A percentile compares a stretch with the other conserved stretches of the same genome.
Evolutionary conservation across 2,113 vertebrate species (phyloP).

Genomic region (Eulemur macaco): DNA sequence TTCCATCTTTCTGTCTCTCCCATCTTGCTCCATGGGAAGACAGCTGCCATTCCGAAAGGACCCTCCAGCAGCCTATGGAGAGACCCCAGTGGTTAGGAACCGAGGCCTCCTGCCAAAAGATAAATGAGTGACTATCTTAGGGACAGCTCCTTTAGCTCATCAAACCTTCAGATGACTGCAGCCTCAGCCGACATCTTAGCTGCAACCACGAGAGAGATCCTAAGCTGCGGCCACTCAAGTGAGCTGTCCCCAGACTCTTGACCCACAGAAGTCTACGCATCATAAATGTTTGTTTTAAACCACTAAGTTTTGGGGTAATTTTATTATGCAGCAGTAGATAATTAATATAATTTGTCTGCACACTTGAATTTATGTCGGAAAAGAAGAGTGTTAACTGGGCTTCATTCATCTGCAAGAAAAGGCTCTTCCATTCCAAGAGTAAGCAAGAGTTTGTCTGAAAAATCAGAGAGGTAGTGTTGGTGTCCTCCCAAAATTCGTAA

Average conservation of each 20-base stretch:
- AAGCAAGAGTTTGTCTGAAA: not conserved
- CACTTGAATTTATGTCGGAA: not conserved
- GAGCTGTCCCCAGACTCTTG: not conserved
- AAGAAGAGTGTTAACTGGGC: not conserved
- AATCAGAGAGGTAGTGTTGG: not conserved
- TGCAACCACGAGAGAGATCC: not conserved
- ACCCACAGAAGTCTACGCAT: not conserved
- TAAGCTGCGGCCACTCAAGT: not conserved
- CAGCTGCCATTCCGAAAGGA: not conserved
- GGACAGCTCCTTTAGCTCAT: not conserved
- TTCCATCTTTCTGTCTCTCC: not conserved
- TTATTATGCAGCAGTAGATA: not conserved
- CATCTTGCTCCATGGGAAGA: not conserved
- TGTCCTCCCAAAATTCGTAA: not conserved
- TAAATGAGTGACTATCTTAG: not conserved
- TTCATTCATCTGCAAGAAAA: not conserved
- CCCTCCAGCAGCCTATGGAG: not conserved
- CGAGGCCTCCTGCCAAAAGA: not conserved
- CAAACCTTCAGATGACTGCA: not conserved
- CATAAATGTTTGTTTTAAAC: slow-evolving; percentile 35
- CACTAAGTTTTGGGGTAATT: not conserved
- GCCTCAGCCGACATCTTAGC: not conserved
- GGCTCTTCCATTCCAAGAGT: not conserved
- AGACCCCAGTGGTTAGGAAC: not conserved
- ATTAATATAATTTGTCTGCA: not conserved